Conservation (phyloP, 2,888 invertebrate species). For the Apotomis betuletana region DNA sequence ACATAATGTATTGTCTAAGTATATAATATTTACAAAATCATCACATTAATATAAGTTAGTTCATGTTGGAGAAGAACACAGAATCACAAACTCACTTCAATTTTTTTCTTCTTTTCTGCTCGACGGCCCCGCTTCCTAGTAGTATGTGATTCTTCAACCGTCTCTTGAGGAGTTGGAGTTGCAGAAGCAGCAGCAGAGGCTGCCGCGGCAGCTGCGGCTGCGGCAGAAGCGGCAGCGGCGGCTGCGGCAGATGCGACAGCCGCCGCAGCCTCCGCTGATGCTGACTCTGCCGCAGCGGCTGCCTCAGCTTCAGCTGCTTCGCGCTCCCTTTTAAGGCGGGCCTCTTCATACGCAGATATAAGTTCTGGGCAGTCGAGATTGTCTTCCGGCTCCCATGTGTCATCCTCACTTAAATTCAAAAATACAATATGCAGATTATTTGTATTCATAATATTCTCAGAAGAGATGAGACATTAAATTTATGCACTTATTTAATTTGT, state of each 20-base stretch:
- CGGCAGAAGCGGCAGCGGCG: conserved; percentile 54
- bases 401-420: conserved; percentile 83
- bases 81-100: conserved; percentile 40
- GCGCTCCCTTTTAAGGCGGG: conserved; percentile 74
- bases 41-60: too few species aligned
- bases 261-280: conserved; percentile 40
- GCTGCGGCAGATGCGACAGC: conserved; percentile 55
- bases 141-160: conserved; percentile 65
- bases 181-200: conserved; percentile 59
- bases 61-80: too few species aligned
- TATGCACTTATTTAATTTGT: too few species aligned
- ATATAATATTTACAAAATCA: too few species aligned
- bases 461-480: too few species aligned
- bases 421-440: background rate
- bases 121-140: conserved; percentile 31
- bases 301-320: conserved; percentile 53
- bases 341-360: conserved; percentile 88
- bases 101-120: conserved; percentile 43
- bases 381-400: conserved; percentile 93
- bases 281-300: conserved; percentile 46
- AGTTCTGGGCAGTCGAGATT: conserved; percentile 91
- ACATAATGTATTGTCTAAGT: too few species aligned
- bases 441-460: too few species aligned
- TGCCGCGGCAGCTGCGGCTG: conserved; percentile 60
- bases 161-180: conserved; percentile 47